These are phyloP conservation scores for Eristalis tenax DNA, from an alignment of 2,888 invertebrate genomes.

Conservation along the genomic window DNA sequence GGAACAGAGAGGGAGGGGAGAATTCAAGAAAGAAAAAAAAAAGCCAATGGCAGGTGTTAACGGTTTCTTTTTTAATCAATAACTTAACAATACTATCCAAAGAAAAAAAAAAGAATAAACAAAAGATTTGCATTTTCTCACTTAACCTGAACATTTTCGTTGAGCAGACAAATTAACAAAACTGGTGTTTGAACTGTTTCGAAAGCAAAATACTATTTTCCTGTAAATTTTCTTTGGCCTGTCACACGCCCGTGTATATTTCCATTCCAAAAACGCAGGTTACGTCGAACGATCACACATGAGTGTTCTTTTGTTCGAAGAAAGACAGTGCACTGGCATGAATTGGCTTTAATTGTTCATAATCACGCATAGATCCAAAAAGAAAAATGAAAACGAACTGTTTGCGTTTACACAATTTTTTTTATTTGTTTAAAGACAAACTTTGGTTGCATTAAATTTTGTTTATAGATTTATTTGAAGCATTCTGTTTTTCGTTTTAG, in stretches of 20 bases:
- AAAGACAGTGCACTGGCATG: conserved; percentile 45
- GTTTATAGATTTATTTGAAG: conserved; percentile 59
- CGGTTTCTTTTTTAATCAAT: conserved; percentile 64
- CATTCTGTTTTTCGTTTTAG: conserved; percentile 52
- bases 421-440: conserved; percentile 36
- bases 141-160: conserved; percentile 1
- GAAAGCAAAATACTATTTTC: conserved; percentile 27
- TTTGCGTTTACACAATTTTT: conserved; percentile 58
- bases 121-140: conserved; percentile 25
- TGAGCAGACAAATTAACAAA: conserved; percentile 41
- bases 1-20: conserved; percentile 33
- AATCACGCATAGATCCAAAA: conserved; percentile 44
- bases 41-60: conserved; percentile 79
- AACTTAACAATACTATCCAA: conserved; percentile 1
- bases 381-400: conserved; percentile 37
- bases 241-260: conserved; percentile 37
- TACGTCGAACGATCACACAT: background rate
- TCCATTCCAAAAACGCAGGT: conserved; percentile 44
- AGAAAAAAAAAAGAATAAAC: conserved; percentile 3
- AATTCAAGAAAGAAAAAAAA: conserved; percentile 57
- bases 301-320: background rate
- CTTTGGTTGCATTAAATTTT: conserved; percentile 63
- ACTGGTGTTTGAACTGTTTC: conserved; percentile 46
- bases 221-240: conserved; percentile 28
- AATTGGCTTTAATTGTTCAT: conserved; percentile 63